Evolutionary conservation across 2,888 invertebrate genomes (phyloP), one percentile per base, ranked within the genome.

Genomic region (Osmoderma eremita): DNA sequence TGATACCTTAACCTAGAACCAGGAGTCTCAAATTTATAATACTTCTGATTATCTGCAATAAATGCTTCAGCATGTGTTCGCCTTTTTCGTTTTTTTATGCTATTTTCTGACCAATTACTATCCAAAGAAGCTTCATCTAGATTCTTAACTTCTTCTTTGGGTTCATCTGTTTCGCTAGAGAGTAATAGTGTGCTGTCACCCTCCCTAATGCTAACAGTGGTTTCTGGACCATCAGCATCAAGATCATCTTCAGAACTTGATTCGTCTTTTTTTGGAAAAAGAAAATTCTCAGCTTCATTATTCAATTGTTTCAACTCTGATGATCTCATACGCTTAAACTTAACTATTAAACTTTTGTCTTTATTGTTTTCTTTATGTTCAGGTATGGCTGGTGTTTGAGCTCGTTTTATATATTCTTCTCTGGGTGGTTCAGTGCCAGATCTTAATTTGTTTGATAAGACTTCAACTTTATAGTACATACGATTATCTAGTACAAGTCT

Each of bases 241-340:
- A 88, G 88, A 8, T 83, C 82, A 3, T 86, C 86, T 0, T 85
- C 84, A 18, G 86, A 86, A 65, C 83, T 84, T 0, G 85, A 84
- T 66, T 88, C 88, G 15, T 89, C 88, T 42, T 88, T 85, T 73
- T 87, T 89, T 0, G 93, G 91, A 77, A 94, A 94, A 88, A 94
- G 90, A 78, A 94, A 94, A 74, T 91, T 93, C 75, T 93, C 93
- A 0, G 94, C 94, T 79, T 94, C 94, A 74, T 93, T 92, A 76
- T 92, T 93, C 53, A 94, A 81, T 56, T 90, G 86, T 0, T 90
- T 88, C 56, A 94, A 77, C 79, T 93, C 92, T 0, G 92, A 90
- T 56, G 88, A 87, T 3, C 92, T 84, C 15, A 92, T 88, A 70
- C 91, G 90, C 62, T 89, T 88, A 75, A 92, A 91, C 76, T 92